A percentile compares a stretch with the other conserved stretches of the same genome.
Conservation (phyloP, 2,888 invertebrate genomes). For the Agonopterix heracliana region DNA sequence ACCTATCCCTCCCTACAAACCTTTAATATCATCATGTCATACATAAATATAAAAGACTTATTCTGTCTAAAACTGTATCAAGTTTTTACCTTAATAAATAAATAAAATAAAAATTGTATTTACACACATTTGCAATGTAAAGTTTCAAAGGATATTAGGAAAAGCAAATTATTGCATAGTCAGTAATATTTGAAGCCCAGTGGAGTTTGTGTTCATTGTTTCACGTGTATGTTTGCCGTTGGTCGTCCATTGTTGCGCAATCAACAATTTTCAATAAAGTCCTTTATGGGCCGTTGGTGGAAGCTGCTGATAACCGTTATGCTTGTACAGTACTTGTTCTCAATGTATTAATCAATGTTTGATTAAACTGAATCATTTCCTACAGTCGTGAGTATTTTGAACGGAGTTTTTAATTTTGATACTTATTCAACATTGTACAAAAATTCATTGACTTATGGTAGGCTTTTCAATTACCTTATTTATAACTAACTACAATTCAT, state of each 20-base stretch:
- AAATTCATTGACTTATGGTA: background rate
- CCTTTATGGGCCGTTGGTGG: constrained; percentile 53
- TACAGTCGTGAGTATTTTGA: constrained; percentile 13
- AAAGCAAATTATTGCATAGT: constrained; percentile 25
- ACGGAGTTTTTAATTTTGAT: background rate
- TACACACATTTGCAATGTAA: too few relatives aligned
- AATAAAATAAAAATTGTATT: too few relatives aligned
- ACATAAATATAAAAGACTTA: too few relatives aligned
- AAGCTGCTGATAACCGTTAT: constrained; percentile 45
- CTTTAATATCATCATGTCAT: too few relatives aligned
- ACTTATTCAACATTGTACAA: background rate
- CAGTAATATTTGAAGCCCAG: constrained; percentile 26
- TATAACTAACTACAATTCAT: too few relatives aligned
- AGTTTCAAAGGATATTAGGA: background rate
- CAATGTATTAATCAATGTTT: constrained; percentile 51
- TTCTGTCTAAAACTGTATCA: too few relatives aligned
- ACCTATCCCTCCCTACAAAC: too few relatives aligned
- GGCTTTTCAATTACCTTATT: too few relatives aligned
- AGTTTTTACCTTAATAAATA: too few relatives aligned
- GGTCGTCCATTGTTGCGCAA: constrained; percentile 69
- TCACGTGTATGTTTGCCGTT: constrained; percentile 49
- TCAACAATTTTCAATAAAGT: constrained; percentile 70
- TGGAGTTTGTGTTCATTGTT: constrained; percentile 52
- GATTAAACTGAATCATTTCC: constrained; percentile 54
- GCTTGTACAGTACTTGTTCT: constrained; percentile 29